phyloP scores from a whole-genome alignment of 2,888 invertebrate species.

The Ochropleura plecta region DNA sequence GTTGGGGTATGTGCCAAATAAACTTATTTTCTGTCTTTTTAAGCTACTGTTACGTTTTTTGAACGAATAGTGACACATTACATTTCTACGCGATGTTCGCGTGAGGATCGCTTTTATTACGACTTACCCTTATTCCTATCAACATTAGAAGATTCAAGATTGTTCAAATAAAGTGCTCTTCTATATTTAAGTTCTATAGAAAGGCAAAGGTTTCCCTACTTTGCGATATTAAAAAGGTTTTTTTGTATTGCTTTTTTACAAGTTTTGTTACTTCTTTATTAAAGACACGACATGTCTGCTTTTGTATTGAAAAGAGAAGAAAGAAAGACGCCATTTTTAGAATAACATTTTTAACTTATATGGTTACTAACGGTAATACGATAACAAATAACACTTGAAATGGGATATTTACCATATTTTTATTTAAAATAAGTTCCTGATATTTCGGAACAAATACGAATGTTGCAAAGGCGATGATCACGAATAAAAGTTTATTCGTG shows the following conservation, averaged over 20 bases:
- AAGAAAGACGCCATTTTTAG: too few species aligned
- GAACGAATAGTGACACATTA: background rate
- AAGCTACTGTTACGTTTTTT: background rate
- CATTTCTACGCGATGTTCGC: background rate
- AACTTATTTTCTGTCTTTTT: too few species aligned
- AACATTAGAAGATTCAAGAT: conserved; percentile 19
- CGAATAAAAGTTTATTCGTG: too few species aligned
- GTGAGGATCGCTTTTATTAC: background rate
- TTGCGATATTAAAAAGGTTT: conserved; percentile 42
- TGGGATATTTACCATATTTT: too few species aligned
- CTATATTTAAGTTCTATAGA: conserved; percentile 44
- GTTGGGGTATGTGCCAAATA: too few species aligned
- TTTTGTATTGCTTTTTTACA: conserved; percentile 28
- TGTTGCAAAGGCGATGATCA: too few species aligned
- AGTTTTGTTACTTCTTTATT: conserved; percentile 29
- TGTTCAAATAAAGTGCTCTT: conserved; percentile 30
- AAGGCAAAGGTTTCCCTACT: conserved; percentile 26
- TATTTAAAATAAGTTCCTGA: too few species aligned
- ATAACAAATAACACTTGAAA: too few species aligned
- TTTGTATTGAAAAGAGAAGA: background rate
- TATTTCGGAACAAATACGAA: too few species aligned
- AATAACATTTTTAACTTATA: too few species aligned
- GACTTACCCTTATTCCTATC: background rate
- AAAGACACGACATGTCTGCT: background rate
- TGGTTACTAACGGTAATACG: too few species aligned